A percentile compares a stretch with the other conserved stretches of the same genome.
phyloP scores from a whole-genome alignment of 2,797 vertebrate genomes.

The Poeciliopsis paucimaculata region DNA sequence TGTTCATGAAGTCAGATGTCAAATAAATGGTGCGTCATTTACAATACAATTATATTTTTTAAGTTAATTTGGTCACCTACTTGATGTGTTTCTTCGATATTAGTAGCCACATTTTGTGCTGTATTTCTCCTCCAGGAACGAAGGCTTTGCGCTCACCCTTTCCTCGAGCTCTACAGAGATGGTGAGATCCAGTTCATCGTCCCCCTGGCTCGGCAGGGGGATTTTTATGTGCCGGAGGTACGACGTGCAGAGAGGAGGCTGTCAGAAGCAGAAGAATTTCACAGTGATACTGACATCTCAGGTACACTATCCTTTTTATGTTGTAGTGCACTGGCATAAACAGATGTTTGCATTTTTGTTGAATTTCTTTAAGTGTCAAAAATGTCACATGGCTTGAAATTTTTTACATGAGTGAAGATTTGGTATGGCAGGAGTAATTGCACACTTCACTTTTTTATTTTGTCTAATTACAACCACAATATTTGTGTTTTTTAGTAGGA shows the following conservation, averaged over 20 bases:
- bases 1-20: not conserved
- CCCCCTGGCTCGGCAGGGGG: conserved; percentile 89
- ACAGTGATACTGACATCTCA: conserved; percentile 84
- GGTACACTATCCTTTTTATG: conserved; percentile 73
- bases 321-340: not conserved
- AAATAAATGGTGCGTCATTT: not conserved
- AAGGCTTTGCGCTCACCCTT: conserved; percentile 91
- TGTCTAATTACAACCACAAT: not conserved
- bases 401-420: not conserved
- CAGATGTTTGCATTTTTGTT: not conserved
- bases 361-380: not conserved
- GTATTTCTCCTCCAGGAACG: conserved; percentile 82
- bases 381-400: not conserved
- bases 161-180: conserved; percentile 91
- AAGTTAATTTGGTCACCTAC: not conserved
- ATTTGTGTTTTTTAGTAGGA: not conserved
- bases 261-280: conserved; percentile 69
- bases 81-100: not conserved
- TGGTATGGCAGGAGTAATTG: not conserved
- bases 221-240: conserved; percentile 94
- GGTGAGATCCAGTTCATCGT: conserved; percentile 89
- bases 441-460: not conserved
- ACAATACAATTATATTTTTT: not conserved
- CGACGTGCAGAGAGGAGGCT: conserved; percentile 81
- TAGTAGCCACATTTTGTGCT: not conserved